These are phyloP conservation scores for Parnassius smintheus DNA, from an alignment of 2,888 invertebrate genomes.

Conservation along the genomic window DNA sequence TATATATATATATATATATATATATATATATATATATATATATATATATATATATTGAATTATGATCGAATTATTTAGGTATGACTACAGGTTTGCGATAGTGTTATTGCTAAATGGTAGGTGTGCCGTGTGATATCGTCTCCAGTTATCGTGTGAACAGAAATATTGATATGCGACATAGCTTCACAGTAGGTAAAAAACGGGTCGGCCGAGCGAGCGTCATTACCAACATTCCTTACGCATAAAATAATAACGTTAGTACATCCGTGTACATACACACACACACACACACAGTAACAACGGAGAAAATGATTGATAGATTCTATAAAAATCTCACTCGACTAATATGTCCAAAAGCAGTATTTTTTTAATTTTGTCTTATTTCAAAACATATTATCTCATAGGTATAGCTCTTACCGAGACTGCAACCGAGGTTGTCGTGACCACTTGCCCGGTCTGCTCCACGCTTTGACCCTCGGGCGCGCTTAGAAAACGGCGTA, in stretches of 20 bases:
- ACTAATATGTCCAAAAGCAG: neutral
- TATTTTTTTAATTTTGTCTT: neutral
- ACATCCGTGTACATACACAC: constrained; percentile 18
- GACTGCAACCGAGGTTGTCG: constrained; percentile 70
- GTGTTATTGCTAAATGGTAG: constrained; percentile 13
- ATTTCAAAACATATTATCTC: too few species aligned
- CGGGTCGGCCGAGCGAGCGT: constrained; percentile 25
- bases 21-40: too few species aligned
- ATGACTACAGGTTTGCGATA: neutral
- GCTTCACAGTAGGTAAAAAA: constrained; percentile 24
- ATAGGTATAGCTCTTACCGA: constrained; percentile 57
- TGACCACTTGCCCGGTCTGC: constrained; percentile 52
- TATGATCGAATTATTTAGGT: too few species aligned
- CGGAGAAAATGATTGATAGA: constrained; percentile 11
- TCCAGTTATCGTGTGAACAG: constrained; percentile 36
- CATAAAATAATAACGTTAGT: constrained; percentile 46
- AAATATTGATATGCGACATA: constrained; percentile 36
- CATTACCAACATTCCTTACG: constrained; percentile 57
- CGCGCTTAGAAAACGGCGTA: constrained; percentile 75
- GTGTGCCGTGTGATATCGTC: constrained; percentile 31
- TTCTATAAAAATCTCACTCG: neutral
- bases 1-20: too few species aligned
- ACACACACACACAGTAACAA: constrained; percentile 27
- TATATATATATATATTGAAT: too few species aligned
- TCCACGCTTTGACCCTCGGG: constrained; percentile 64